Percentiles rank a stretch among this genome's conserved stretches.
These are phyloP conservation scores for Onychostoma macrolepis DNA, from an alignment of 2,113 vertebrate genomes.

Conservation along the genomic window DNA sequence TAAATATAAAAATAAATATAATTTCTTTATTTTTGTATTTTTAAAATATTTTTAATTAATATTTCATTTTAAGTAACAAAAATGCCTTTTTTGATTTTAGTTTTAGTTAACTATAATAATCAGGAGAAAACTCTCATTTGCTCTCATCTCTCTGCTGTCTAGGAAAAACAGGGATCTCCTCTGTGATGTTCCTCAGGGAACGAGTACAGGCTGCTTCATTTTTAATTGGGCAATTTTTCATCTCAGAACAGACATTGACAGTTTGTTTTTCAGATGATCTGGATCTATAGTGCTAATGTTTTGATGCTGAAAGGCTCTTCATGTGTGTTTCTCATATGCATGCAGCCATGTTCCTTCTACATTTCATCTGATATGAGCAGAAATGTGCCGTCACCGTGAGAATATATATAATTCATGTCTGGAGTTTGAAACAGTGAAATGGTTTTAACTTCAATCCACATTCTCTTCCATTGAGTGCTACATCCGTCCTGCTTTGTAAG, in stretches of 20 bases:
- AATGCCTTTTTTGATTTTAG: neutral
- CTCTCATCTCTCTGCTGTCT: neutral
- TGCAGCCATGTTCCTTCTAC: neutral
- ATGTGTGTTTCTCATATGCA: neutral
- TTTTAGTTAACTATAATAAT: neutral
- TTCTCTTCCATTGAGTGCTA: neutral
- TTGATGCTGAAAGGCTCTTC: neutral
- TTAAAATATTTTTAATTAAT: no score
- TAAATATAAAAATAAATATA: no score
- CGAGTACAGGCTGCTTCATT: neutral
- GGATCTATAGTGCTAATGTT: neutral
- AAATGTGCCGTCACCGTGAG: neutral
- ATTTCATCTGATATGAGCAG: constrained; percentile 3
- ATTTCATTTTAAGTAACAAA: no score
- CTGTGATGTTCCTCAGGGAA: neutral
- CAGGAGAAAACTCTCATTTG: neutral
- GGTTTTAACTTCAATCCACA: constrained; percentile 11
- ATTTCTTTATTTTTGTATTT: no score
- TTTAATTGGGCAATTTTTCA: constrained; percentile 14
- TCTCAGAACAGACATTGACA: neutral
- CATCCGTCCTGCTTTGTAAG: neutral
- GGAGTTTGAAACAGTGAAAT: constrained; percentile 19
- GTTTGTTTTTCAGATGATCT: neutral
- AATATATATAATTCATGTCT: neutral
- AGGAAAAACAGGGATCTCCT: neutral